Conservation (phyloP, 2,888 invertebrate species). For the Nymphalis c-album region DNA sequence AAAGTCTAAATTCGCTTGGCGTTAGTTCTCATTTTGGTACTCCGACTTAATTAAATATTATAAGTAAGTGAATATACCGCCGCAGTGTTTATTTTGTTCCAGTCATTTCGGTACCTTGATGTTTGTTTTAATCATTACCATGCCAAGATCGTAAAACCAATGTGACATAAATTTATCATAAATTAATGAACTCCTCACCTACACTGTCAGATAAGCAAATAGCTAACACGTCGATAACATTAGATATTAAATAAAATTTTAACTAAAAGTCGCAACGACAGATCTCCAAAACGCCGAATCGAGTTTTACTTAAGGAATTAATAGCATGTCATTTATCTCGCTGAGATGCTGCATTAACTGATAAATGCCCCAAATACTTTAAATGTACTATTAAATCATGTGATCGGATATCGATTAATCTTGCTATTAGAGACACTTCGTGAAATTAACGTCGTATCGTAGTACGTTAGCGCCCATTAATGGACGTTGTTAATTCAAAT, state of each 20-base stretch:
- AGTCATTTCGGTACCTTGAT: neutral
- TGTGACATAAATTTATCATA: neutral
- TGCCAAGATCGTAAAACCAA: neutral
- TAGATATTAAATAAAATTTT: constrained; percentile 1
- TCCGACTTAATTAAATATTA: too few species aligned
- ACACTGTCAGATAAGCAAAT: neutral
- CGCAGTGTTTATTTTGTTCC: neutral
- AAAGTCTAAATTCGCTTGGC: too few species aligned
- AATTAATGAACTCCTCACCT: constrained; percentile 8
- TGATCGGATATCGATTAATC: constrained; percentile 38
- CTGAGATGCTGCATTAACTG: constrained; percentile 30
- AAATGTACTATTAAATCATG: constrained; percentile 32
- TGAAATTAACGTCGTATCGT: constrained; percentile 40
- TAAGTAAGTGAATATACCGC: too few species aligned
- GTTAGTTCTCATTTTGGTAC: too few species aligned
- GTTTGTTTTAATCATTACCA: neutral
- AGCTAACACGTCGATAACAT: constrained; percentile 5
- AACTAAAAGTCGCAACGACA: constrained; percentile 3
- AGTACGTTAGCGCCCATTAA: constrained; percentile 50
- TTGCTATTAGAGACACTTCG: constrained; percentile 38
- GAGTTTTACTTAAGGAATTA: constrained; percentile 6
- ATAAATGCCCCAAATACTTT: constrained; percentile 29
- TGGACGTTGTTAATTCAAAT: constrained; percentile 58
- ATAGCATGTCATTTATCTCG: constrained; percentile 20
- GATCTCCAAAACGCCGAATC: constrained; percentile 12